Percentiles rank a stretch among this genome's conserved stretches.
phyloP scores from a whole-genome alignment of 1,140 invertebrate genomes.

The Drosophila santomea region DNA sequence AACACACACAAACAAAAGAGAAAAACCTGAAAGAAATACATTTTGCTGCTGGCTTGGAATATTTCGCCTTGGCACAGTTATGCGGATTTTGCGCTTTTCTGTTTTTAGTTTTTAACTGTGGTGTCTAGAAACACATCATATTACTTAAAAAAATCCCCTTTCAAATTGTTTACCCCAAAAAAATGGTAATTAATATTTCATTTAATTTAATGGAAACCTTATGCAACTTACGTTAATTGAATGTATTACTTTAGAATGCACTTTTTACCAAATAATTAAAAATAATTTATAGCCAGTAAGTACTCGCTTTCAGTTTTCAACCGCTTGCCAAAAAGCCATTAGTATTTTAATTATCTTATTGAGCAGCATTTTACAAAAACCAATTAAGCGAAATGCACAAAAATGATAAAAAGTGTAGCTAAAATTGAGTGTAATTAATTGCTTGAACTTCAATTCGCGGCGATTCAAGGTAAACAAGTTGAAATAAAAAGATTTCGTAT shows the following conservation, averaged over 20 bases:
- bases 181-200: conserved; percentile 11
- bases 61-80: conserved; percentile 74
- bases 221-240: background rate
- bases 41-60: conserved; percentile 35
- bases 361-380: conserved; percentile 21
- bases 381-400: conserved; percentile 17
- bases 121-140: background rate
- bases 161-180: background rate
- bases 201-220: background rate
- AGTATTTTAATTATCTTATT: conserved; percentile 36
- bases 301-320: conserved; percentile 7
- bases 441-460: conserved; percentile 66
- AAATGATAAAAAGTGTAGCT: conserved; percentile 29
- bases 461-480: conserved; percentile 68
- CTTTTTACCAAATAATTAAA: conserved; percentile 4
- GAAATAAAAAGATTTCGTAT: conserved; percentile 60
- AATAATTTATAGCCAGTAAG: conserved; percentile 1
- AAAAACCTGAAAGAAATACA: conserved; percentile 27
- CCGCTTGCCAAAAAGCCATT: conserved; percentile 12
- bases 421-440: conserved; percentile 63
- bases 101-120: conserved; percentile 13
- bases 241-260: background rate
- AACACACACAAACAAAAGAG: conserved; percentile 9
- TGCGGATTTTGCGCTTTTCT: conserved; percentile 47
- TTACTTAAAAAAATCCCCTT: conserved; percentile 11